Evolutionary conservation across 2,797 vertebrate species (phyloP), one percentile per base, ranked within the genome.

Genomic region (Anolis apletophallus): DNA sequence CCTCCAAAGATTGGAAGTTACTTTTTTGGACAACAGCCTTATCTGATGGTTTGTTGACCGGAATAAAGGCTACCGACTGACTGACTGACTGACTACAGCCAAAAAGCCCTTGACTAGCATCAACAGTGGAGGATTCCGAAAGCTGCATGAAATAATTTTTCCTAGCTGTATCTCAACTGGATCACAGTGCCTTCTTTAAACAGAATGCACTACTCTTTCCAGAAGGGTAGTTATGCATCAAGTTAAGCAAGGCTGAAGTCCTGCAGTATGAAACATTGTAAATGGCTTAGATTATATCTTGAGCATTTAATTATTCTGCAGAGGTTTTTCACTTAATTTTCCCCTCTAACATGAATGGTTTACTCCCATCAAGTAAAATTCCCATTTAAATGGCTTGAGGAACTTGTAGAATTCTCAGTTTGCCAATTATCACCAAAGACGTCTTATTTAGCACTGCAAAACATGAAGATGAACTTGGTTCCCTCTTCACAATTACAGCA

Each of bases 391-490:
- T 17, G 83, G 64, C 57, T 68, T 36, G 8, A 54, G 75, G 69
- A 55, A 78, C 36, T 77, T 81, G 59, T 84, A 80, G 59, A 64
- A 50, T 87, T 23, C 64, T 52, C 84, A 68, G 68, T 86, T 34
- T 26, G 72, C 21, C 36, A 4, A 21, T 29, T 52, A 61, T 50
- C 40, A 50, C 7, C 26, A 34, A 79, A 61, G 13, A 26, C 0
- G 26, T 32, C 71, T 81, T 75, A 67, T 23, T 84, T 83, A 52
- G 54, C 77, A 83, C 50, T 68, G 1, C 17, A 61, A 67, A 81
- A 1, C 52, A 16, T 64, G 57, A 61, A 80, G 69, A 54, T 55
- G 54, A 85, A 68, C 23, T 68, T 57, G 52, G 69, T 36, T 81
- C 71, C 8, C 69, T 84, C 57, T 11, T 79, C 57, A 81, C 78